Evolutionary conservation across 2,113 vertebrate species (phyloP), one percentile per base, ranked within the genome.

Genomic region (Actinemys pallida): DNA sequence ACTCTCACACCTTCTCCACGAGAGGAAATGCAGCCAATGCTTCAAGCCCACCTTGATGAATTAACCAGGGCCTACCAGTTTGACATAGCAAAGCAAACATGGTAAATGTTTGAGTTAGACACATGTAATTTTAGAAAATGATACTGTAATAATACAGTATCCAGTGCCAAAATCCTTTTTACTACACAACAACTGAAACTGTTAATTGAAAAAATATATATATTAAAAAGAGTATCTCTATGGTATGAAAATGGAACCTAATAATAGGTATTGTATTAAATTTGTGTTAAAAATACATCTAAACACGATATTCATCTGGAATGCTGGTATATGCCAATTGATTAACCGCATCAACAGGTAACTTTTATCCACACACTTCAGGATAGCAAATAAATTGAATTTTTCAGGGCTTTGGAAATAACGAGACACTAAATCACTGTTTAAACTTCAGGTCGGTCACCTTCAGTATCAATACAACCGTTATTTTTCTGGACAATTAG

Each of bases 11-110:
- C 99, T 10, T 99, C 99, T 42, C 99, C 99, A 20, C 98, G 99
- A 53, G 99, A 99, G 39, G 99, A 99, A 97, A 99, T 99, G 98
- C 99, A 99, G 94, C 99, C 99, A 87, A 99, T 99, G 99, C 99
- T 99, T 69, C 99, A 99, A 83, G 99, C 99, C 88, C 99, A 99
- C 96, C 98, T 99, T 86, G 99, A 99, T 57, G 99, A 99, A 96
- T 96, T 99, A 93, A 99, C 99, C 31, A 98, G 99, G 90, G 99
- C 99, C n/a, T 99, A 99, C 97, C 99, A 99, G 97, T 98, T 99
- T 96, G 99, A 99, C 96, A 99, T 99, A 98, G 98, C 99, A 97
- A 99, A 99, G 93, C 99, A 99, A 97, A 97, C 99, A 97, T 99
- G 99, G 99, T 99, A 98, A 98, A 75, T 98, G 78, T 93, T 88